Base-by-base conservation (phyloP, 1,140 invertebrate species). In the Leptoteleia sp. region DNA sequence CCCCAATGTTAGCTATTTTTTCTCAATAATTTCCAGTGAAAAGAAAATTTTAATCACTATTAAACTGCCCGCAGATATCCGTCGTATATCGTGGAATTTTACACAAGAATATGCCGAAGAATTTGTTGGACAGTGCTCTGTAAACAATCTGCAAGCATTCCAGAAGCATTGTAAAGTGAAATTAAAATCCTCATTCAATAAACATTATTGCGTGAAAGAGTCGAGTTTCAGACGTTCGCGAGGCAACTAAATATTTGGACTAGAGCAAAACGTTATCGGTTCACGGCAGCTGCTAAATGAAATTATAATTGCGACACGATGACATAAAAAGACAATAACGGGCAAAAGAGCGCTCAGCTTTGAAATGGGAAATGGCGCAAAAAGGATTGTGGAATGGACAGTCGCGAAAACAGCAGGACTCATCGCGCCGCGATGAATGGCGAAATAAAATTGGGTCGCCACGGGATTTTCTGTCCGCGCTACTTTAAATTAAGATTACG, bases 401-500 rank as follows among this genome's bases (percentile, higher is more conserved):
- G 27, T 59, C 11, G 43, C 4, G 22, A 40, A 64, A 52, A 68
- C 40, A 68, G 47, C 4, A 55, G 50, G 37, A 5, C 22, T 52
- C 47, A 17, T 55, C 17, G 38, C 25, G 6, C n/a, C 22, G 48
- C 55, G 4, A 65, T 68, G 64, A 68, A 62, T 68, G 16, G 47
- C 19, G 13, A 57, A 54, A 68, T 47, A 64, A 68, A 76, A 76
- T 61, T 76, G 33, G 64, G 64, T 76, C 62, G 72, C 62, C 19
- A 13, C 45, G 72, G 62, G 61, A 76, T 76, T 76, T 55, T 57
- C 40, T 48, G 55, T 76, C 57, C 11, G 57, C 64, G 25, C 48
- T 57, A 76, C 38, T 68, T 59, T 76, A 55, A 76, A 76, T 76
- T 68, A 76, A 76, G 62, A 68, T 62, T 15, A 61, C 55, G 15